phyloP scores from a whole-genome alignment of 2,888 invertebrate species.

The Leptogaster cylindrica region DNA sequence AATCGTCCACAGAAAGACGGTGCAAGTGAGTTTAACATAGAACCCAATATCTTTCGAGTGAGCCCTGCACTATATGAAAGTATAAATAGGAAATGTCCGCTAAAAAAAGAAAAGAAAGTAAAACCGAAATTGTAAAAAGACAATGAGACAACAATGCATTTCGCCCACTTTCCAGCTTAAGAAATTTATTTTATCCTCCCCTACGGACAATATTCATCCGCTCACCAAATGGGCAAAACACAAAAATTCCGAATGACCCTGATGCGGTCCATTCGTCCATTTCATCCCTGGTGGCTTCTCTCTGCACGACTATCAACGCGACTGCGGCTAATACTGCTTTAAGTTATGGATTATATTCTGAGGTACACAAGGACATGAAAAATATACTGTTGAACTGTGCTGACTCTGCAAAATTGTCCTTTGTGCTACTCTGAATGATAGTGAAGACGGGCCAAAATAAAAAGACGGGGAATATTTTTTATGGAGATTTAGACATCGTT shows the following conservation, averaged over 20 bases:
- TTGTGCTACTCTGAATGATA: conserved; percentile 17
- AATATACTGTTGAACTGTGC: conserved; percentile 30
- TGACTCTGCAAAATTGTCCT: conserved; percentile 19
- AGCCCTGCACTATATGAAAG: conserved; percentile 22
- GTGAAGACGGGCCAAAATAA: too few relatives aligned
- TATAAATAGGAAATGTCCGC: conserved; percentile 35
- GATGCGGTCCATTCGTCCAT: conserved; percentile 9
- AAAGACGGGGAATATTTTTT: conserved; percentile 8
- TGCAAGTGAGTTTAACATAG: not conserved
- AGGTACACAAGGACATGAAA: conserved; percentile 16
- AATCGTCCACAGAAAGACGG: conserved; percentile 22
- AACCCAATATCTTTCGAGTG: not conserved
- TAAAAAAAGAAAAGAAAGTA: conserved; percentile 38
- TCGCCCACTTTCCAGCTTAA: conserved; percentile 26
- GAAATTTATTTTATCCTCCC: conserved; percentile 33
- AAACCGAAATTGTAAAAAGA: too few relatives aligned
- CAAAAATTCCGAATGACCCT: conserved; percentile 37
- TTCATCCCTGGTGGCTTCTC: not conserved
- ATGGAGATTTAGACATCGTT: conserved; percentile 20
- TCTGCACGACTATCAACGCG: not conserved
- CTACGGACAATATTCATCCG: too few relatives aligned
- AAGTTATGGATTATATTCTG: conserved; percentile 25
- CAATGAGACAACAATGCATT: too few relatives aligned
- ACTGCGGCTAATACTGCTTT: conserved; percentile 28
- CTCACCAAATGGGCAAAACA: conserved; percentile 24